Evolutionary conservation across 2,797 vertebrate genomes (phyloP).

Genomic region (Sebastes hubbsi): DNA sequence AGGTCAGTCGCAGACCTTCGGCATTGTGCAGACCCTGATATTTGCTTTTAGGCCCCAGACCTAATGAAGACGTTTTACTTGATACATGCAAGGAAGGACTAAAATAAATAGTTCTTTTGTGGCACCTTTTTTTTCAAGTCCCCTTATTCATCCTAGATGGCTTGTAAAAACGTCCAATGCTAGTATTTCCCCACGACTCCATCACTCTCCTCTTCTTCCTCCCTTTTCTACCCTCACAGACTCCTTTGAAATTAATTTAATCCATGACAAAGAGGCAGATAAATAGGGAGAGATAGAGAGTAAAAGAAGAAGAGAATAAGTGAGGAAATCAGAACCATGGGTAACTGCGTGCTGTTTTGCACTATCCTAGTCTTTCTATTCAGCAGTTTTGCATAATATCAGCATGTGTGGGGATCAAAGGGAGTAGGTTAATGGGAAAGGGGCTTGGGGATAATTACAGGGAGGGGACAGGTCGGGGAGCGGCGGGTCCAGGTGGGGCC

Average conservation of each 20-base stretch:
- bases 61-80: constrained; percentile 92
- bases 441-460: constrained; percentile 88
- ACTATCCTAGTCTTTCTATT: constrained; percentile 81
- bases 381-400: constrained; percentile 91
- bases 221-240: constrained; percentile 67
- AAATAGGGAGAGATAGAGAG: constrained; percentile 76
- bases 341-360: constrained; percentile 72
- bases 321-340: constrained; percentile 84
- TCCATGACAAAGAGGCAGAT: constrained; percentile 81
- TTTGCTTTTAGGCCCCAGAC: constrained; percentile 91
- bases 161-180: constrained; percentile 76
- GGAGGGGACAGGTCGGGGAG: constrained; percentile 83
- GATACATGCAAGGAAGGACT: constrained; percentile 84
- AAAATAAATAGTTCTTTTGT: constrained; percentile 89
- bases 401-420: constrained; percentile 88
- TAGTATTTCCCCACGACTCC: constrained; percentile 67
- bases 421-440: constrained; percentile 88
- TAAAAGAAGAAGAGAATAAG: constrained; percentile 74
- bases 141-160: constrained; percentile 68
- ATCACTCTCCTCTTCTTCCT: constrained; percentile 62
- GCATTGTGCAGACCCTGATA: constrained; percentile 90
- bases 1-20: constrained; percentile 95
- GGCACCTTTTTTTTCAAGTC: constrained; percentile 73
- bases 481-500: constrained; percentile 81
- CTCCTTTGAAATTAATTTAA: constrained; percentile 86